A percentile compares a stretch with the other conserved stretches of the same genome.
phyloP scores from a whole-genome alignment of 2,888 invertebrate genomes.

The Drosophila peninsularis region DNA sequence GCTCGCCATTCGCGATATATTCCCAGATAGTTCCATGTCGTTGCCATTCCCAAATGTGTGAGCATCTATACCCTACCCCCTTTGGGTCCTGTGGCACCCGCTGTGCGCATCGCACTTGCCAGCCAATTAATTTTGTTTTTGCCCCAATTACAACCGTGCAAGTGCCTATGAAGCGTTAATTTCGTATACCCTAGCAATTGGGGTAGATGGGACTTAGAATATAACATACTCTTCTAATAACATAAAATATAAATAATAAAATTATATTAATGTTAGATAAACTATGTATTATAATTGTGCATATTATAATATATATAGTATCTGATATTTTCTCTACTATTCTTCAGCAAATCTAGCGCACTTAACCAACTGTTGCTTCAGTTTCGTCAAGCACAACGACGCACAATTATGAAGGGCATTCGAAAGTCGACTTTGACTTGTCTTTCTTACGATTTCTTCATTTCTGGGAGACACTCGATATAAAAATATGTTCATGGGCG shows the following conservation, averaged over 20 bases:
- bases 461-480: constrained; percentile 24
- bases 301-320: not conserved
- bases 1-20: constrained; percentile 2
- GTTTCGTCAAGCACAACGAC: too few species aligned
- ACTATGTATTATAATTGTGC: not conserved
- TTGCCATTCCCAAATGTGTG: constrained; percentile 15
- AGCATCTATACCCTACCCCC: not conserved
- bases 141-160: constrained; percentile 64
- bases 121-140: constrained; percentile 71
- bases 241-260: not conserved
- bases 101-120: constrained; percentile 63
- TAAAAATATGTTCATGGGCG: constrained; percentile 41
- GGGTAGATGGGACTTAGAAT: not conserved
- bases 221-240: too few species aligned
- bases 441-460: not conserved
- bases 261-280: not conserved
- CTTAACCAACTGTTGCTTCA: constrained; percentile 28
- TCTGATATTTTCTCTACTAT: not conserved
- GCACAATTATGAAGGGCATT: constrained; percentile 12
- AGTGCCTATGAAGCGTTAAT: constrained; percentile 61
- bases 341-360: not conserved
- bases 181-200: constrained; percentile 36
- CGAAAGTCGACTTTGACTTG: not conserved
- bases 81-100: constrained; percentile 22
- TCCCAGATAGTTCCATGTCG: constrained; percentile 33